Base-by-base conservation (phyloP, 2,888 invertebrate species). In the Erebia aethiops region DNA sequence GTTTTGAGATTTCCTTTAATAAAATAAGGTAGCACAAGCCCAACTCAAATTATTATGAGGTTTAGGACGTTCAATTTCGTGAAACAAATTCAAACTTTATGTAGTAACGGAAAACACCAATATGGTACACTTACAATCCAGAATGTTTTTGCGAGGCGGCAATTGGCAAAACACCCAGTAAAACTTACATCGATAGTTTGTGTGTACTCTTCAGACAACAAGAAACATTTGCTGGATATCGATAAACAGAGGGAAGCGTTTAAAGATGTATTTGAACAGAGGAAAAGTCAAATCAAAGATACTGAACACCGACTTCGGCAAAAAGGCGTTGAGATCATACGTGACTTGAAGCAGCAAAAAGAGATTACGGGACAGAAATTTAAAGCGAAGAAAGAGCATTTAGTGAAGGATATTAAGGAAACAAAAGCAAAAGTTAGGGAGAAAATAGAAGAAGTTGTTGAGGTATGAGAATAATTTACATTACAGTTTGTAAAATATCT, bases 391-490 rank as follows among this genome's bases (percentile, higher is more conserved):
- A 95, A 95, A 74, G 95, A 95, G 79, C 89, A 94, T 68, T 86
- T 97, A 57, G 94, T 96, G 8, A 95, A 95, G 83, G 96, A 96
- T 84, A 95, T 97, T 74, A 94, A 95, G 77, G 95, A 96, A 83
- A 96, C 95, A 0, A 96, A 95, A 81, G 94, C 95, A 54, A 96
- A 95, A 85, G 95, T 96, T 14, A 95, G 95, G 81, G 96, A 95
- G 79, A 95, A 94, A 83, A 94, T 97, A 77, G 96, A 96, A 82
- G 95, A 95, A 85, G 96, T 96, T 77, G 95, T 97, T 74, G 97
- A 96, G 89, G 96, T 95, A 85, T 72, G 69, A 52, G 18, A 51
- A n/a, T 4, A 49, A 58, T 21, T 71, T 54, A 54, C 16, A 54
- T 54, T 54, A 16, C 1, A 18, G 16, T 46, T 46, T 46, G 2